Conservation (phyloP, 2,888 invertebrate genomes). For the Pterostichus niger region DNA sequence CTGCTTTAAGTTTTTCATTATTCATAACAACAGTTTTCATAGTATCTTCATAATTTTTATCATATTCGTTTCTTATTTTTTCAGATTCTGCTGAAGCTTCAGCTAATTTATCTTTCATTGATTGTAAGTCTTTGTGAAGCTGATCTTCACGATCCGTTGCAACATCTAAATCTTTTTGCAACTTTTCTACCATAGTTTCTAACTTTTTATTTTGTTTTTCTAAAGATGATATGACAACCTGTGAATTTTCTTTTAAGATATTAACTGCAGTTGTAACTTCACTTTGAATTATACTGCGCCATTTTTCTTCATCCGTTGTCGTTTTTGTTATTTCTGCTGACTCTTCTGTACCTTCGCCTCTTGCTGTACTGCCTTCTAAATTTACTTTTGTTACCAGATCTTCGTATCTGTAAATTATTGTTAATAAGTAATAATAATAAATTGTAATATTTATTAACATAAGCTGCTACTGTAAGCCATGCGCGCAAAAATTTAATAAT, state of each 20-base stretch:
- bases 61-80: neutral
- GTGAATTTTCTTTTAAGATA: slow-evolving; percentile 67
- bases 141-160: slow-evolving; percentile 50
- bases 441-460: neutral
- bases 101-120: slow-evolving; percentile 22
- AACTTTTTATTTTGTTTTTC: slow-evolving; percentile 68
- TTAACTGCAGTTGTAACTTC: slow-evolving; percentile 59
- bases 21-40: slow-evolving; percentile 55
- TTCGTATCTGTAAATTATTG: slow-evolving; percentile 67
- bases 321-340: neutral
- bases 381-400: slow-evolving; percentile 64
- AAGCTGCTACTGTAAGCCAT: slow-evolving; percentile 50
- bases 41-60: slow-evolving; percentile 24
- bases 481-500: slow-evolving; percentile 59
- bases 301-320: slow-evolving; percentile 45
- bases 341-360: neutral
- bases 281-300: slow-evolving; percentile 46
- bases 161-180: slow-evolving; percentile 58
- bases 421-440: slow-evolving; percentile 5
- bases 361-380: slow-evolving; percentile 8
- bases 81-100: slow-evolving; percentile 31
- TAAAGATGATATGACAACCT: slow-evolving; percentile 67
- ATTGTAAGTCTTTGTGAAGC: slow-evolving; percentile 31
- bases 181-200: slow-evolving; percentile 63
- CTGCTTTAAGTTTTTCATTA: slow-evolving; percentile 59